phyloP scores from a whole-genome alignment of 1,140 invertebrate genomes.

The Samia ricini region DNA sequence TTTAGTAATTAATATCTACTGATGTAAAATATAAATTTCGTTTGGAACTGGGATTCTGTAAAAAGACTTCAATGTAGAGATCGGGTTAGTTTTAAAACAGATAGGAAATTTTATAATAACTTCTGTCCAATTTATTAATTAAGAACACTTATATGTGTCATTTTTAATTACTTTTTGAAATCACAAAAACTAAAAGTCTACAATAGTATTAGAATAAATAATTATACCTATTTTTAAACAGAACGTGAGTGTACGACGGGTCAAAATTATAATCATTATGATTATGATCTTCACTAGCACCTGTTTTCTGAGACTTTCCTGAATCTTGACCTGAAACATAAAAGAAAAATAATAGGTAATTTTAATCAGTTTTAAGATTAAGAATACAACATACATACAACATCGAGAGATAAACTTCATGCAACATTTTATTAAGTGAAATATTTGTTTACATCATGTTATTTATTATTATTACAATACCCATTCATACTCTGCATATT shows the following conservation, averaged over 20 bases:
- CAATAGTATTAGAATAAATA: neutral
- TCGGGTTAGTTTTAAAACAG: too few species aligned
- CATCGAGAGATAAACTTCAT: constrained; percentile 19
- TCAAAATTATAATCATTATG: constrained; percentile 80
- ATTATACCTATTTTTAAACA: constrained; percentile 80
- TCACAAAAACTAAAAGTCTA: too few species aligned
- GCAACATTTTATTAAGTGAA: constrained; percentile 5
- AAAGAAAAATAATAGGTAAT: constrained; percentile 19
- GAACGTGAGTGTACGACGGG: constrained; percentile 83
- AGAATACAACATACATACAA: constrained; percentile 10
- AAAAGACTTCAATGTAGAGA: neutral
- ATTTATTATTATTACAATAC: neutral
- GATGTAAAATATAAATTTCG: neutral
- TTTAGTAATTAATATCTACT: constrained; percentile 21
- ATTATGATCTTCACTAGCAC: constrained; percentile 44
- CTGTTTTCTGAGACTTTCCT: constrained; percentile 29
- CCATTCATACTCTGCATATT: neutral
- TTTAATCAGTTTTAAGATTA: constrained; percentile 3
- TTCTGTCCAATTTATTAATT: too few species aligned
- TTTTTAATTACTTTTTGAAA: too few species aligned
- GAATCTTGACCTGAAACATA: constrained; percentile 50
- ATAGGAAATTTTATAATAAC: too few species aligned
- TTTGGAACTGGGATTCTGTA: neutral
- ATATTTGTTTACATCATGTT: neutral
- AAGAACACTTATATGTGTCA: too few species aligned